Percentiles rank a stretch among this genome's conserved stretches.
Conservation (phyloP, 2,797 vertebrate genomes). For the Muraenolepis orangiensis region DNA sequence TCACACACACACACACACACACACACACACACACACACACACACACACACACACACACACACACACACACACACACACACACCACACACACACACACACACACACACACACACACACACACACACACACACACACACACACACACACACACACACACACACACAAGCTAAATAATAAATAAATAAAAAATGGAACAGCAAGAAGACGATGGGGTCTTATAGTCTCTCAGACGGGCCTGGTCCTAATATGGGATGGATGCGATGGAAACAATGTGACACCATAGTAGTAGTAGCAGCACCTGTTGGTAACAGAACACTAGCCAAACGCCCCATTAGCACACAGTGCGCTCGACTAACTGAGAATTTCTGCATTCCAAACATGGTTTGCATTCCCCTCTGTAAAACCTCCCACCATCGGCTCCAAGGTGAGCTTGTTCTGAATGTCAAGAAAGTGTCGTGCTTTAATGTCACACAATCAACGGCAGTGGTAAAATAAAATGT, state of each 20-base stretch:
- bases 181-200: background rate
- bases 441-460: background rate
- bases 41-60: too few species aligned
- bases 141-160: too few species aligned
- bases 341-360: conserved; percentile 32
- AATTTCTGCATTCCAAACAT: conserved; percentile 59
- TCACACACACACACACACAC: too few species aligned
- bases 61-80: too few species aligned
- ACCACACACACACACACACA: too few species aligned
- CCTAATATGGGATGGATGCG: conserved; percentile 7
- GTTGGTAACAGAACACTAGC: conserved; percentile 58
- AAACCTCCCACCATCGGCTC: background rate
- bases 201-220: background rate
- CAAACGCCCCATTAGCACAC: conserved; percentile 17
- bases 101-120: too few species aligned
- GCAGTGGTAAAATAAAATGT: background rate
- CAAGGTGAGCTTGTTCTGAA: too few species aligned
- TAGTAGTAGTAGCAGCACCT: conserved; percentile 49
- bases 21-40: too few species aligned
- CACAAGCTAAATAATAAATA: background rate
- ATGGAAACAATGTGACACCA: conserved; percentile 45
- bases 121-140: too few species aligned
- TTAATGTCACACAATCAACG: background rate
- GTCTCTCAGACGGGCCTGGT: background rate
- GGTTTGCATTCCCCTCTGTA: conserved; percentile 31